These are phyloP conservation scores for Phengaris alcon DNA, from an alignment of 2,888 invertebrate species.

Conservation along the genomic window DNA sequence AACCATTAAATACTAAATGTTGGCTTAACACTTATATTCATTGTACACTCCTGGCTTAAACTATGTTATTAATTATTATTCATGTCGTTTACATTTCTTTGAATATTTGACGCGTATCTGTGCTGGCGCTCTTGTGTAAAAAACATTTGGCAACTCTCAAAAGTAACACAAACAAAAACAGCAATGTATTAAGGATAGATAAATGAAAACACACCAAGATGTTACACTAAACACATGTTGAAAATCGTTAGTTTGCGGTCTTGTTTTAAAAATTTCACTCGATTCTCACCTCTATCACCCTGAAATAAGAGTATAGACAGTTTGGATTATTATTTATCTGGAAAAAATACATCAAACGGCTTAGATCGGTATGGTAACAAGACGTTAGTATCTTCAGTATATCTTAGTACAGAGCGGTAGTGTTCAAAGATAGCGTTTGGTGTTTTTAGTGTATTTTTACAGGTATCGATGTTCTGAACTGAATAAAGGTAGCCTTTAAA, in stretches of 20 bases:
- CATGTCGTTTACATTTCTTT: too few species aligned
- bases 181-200: neutral
- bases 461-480: neutral
- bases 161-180: conserved; percentile 6
- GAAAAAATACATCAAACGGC: neutral
- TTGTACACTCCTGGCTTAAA: too few species aligned
- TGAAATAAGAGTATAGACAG: neutral
- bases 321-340: neutral
- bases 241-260: conserved; percentile 23
- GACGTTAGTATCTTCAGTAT: neutral
- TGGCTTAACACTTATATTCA: too few species aligned
- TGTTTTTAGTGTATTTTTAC: neutral
- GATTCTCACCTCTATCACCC: neutral
- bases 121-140: neutral
- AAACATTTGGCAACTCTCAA: neutral
- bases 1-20: too few species aligned
- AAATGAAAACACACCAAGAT: neutral
- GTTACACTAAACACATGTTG: conserved; percentile 2
- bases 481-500: too few species aligned
- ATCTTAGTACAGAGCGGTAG: neutral
- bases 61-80: too few species aligned
- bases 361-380: conserved; percentile 9
- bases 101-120: too few species aligned
- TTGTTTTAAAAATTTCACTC: neutral
- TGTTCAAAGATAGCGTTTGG: neutral